phyloP scores from a whole-genome alignment of 2,113 vertebrate genomes.

The Laticauda laticaudata region DNA sequence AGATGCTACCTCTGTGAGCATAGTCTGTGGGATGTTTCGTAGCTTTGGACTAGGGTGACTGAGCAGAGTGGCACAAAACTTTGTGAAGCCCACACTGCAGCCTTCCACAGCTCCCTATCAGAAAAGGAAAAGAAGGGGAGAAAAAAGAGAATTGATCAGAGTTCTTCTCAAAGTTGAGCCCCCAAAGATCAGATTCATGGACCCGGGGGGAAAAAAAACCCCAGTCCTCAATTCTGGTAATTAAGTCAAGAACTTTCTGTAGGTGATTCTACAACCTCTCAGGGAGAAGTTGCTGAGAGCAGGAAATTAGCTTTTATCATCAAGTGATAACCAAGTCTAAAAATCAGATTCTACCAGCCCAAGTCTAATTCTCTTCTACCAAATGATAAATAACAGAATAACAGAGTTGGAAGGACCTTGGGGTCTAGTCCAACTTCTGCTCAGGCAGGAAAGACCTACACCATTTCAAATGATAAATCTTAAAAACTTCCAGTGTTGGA shows the following conservation, averaged over 20 bases:
- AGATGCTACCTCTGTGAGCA: slow-evolving; percentile 58
- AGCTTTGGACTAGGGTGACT: slow-evolving; percentile 65
- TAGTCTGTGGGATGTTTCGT: slow-evolving; percentile 70
- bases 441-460: background rate
- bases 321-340: background rate
- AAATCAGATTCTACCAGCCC: background rate
- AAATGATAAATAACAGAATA: background rate
- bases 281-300: background rate
- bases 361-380: background rate
- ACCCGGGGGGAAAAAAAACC: rapidly evolving
- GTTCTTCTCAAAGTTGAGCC: background rate
- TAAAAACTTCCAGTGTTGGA: background rate
- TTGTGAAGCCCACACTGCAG: slow-evolving; percentile 79
- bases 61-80: slow-evolving; percentile 75
- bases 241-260: background rate
- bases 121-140: slow-evolving; percentile 1
- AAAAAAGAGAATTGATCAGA: background rate
- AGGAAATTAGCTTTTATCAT: background rate
- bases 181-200: background rate
- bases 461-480: too few relatives aligned
- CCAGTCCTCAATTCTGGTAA: background rate
- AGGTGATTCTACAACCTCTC: background rate
- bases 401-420: too few relatives aligned
- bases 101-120: slow-evolving; percentile 83
- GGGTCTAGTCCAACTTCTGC: background rate